Base-by-base conservation (phyloP, 2,113 vertebrate genomes). In the Calyptomena viridis region DNA sequence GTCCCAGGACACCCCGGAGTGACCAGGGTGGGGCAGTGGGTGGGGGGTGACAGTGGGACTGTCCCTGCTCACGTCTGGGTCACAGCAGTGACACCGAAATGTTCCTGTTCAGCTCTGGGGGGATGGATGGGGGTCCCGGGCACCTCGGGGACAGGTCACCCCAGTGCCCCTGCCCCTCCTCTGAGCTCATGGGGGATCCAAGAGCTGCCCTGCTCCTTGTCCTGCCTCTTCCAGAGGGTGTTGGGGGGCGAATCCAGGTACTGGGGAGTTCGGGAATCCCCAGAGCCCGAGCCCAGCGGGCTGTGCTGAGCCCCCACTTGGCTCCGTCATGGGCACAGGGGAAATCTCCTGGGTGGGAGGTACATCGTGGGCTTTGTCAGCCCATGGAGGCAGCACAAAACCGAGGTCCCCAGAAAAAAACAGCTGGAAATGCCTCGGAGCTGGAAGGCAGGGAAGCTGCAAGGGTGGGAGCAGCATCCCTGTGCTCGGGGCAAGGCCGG, bases 81-180 rank as follows among this genome's bases (percentile, higher is more conserved):
- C n/a, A n/a, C n/a, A n/a, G n/a, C n/a, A n/a, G n/a, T n/a, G n/a
- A n/a, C n/a, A n/a, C n/a, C n/a, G n/a, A 33, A 63, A 62, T 0
- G 3, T 20, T 17, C 33, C 14, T 10, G 4, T 12, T 52, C 7
- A 12, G 2, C 3, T 85, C 3, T 5, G 69, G 24, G 59, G n/a
- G 22, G 12, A 39, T 9, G 3, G 7, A n/a, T n/a, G 1, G 4
- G 69, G 18, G 30, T 42, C 44, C 69, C 2, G 2, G 49, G 4
- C 19, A 5, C 31, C 5, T 2, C 0, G 1, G 42, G 12, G 5
- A n/a, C 35, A 0, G 0, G 22, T 6, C 8, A 64, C 6, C n/a
- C 52, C 39, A 5, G 25, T 37, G 35, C 9, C 9, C 14, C 52
- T 21, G n/a, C 23, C 10, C 37, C 40, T 30, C 18, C 20, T 40